phyloP scores from a whole-genome alignment of 2,888 invertebrate genomes.

The Ptycholaimellus sp. region DNA sequence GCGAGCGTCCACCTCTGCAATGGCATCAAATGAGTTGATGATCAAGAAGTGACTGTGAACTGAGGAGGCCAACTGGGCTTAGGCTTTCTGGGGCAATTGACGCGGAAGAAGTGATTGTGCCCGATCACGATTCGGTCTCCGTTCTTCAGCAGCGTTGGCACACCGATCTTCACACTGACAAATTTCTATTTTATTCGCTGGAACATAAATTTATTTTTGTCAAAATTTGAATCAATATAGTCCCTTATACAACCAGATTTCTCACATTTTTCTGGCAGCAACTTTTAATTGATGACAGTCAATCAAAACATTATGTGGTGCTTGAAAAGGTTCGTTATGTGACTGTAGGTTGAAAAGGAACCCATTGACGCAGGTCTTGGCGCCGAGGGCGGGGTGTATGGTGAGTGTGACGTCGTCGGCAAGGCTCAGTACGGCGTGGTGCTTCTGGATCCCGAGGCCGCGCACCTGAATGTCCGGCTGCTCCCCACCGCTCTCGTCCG shows the following conservation, averaged over 20 bases:
- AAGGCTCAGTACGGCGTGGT: conserved; percentile 53
- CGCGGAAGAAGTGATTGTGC: conserved; percentile 89
- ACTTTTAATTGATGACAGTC: too few species aligned
- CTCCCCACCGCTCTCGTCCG: conserved; percentile 31
- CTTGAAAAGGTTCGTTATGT: too few species aligned
- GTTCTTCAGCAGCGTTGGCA: conserved; percentile 54
- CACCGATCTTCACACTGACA: too few species aligned
- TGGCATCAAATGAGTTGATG: not conserved
- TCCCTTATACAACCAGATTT: too few species aligned
- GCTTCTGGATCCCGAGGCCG: conserved; percentile 74
- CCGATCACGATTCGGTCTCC: conserved; percentile 93
- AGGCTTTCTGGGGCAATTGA: conserved; percentile 62
- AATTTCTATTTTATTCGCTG: too few species aligned
- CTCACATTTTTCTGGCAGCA: too few species aligned
- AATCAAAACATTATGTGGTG: too few species aligned
- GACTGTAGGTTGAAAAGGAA: too few species aligned
- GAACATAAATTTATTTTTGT: too few species aligned
- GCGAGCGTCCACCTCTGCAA: not conserved
- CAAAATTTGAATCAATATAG: too few species aligned
- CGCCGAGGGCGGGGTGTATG: conserved; percentile 54
- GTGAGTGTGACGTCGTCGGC: conserved; percentile 48
- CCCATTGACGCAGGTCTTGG: conserved; percentile 76
- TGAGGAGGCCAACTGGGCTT: too few species aligned
- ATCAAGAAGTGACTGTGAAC: too few species aligned
- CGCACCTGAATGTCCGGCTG: conserved; percentile 76